phyloP scores from a whole-genome alignment of 2,797 vertebrate species.

The Eleutherodactylus coqui region DNA sequence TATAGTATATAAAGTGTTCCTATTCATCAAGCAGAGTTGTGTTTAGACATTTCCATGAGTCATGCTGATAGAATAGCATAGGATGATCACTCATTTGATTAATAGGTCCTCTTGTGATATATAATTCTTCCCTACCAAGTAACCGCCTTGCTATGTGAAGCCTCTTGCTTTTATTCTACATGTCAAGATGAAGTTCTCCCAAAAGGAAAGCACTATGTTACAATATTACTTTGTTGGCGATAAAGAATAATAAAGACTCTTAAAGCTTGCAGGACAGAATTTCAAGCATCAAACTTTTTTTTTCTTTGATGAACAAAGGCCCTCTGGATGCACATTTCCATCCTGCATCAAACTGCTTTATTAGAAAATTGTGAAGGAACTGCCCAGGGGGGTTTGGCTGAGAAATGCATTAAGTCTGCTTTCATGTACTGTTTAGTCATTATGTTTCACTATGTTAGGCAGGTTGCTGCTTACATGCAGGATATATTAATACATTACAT shows the following conservation, averaged over 20 bases:
- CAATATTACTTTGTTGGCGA: constrained; percentile 41
- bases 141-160: constrained; percentile 15
- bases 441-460: constrained; percentile 38
- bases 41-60: constrained; percentile 37
- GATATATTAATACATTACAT: constrained; percentile 54
- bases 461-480: constrained; percentile 43
- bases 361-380: constrained; percentile 60
- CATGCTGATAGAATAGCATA: constrained; percentile 38
- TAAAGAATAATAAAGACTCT: constrained; percentile 50
- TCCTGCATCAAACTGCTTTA: constrained; percentile 60
- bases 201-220: constrained; percentile 41
- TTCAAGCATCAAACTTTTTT: constrained; percentile 57
- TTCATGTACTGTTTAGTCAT: constrained; percentile 61
- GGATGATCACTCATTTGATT: constrained; percentile 39
- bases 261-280: constrained; percentile 45
- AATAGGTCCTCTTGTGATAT: constrained; percentile 26
- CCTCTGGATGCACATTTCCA: constrained; percentile 53
- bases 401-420: constrained; percentile 57
- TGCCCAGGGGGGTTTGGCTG: constrained; percentile 51
- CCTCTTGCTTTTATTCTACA: constrained; percentile 39
- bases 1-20: not conserved
- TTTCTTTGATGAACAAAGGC: constrained; percentile 58
- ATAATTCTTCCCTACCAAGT: constrained; percentile 24
- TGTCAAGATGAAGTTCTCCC: constrained; percentile 53
- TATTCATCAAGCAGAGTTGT: constrained; percentile 28